Conservation (phyloP, 2,888 invertebrate species). For the Coleophora flavipennella region DNA sequence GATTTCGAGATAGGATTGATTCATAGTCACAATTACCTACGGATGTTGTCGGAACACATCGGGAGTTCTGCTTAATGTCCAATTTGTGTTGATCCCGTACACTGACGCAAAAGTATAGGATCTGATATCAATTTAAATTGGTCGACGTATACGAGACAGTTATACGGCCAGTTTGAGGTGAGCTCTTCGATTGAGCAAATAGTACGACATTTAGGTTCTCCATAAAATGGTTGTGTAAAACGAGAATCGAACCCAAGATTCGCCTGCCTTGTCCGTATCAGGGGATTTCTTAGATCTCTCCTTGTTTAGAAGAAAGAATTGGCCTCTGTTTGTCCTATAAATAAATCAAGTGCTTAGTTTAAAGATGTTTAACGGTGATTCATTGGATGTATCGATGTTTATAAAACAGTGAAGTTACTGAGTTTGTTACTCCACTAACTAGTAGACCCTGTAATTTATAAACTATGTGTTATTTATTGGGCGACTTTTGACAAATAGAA, state of each 20-base stretch:
- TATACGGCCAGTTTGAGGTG: constrained; percentile 2
- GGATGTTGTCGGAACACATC: constrained; percentile 48
- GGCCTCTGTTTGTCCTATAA: constrained; percentile 39
- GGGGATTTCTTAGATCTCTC: constrained; percentile 38
- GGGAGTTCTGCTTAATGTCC: constrained; percentile 30
- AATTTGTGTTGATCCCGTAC: constrained; percentile 20
- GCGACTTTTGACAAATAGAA: no score
- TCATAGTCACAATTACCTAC: constrained; percentile 66
- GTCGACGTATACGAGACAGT: no score
- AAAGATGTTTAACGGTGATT: constrained; percentile 22
- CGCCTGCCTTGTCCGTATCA: constrained; percentile 32
- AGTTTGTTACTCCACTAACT: no score
- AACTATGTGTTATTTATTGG: no score
- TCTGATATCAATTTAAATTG: no score
- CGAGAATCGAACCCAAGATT: constrained; percentile 35
- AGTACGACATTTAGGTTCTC: not conserved
- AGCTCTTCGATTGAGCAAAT: not conserved
- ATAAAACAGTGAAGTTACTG: no score
- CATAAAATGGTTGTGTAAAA: constrained; percentile 10
- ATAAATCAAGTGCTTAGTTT: constrained; percentile 47
- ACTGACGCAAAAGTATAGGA: not conserved
- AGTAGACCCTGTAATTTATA: no score
- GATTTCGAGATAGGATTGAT: constrained; percentile 61
- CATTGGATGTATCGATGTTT: constrained; percentile 9
- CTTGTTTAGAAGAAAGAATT: constrained; percentile 36